A percentile compares a stretch with the other conserved stretches of the same genome.
Evolutionary conservation across 2,888 invertebrate genomes (phyloP).

Genomic region (Reticulitermes lucifugus): DNA sequence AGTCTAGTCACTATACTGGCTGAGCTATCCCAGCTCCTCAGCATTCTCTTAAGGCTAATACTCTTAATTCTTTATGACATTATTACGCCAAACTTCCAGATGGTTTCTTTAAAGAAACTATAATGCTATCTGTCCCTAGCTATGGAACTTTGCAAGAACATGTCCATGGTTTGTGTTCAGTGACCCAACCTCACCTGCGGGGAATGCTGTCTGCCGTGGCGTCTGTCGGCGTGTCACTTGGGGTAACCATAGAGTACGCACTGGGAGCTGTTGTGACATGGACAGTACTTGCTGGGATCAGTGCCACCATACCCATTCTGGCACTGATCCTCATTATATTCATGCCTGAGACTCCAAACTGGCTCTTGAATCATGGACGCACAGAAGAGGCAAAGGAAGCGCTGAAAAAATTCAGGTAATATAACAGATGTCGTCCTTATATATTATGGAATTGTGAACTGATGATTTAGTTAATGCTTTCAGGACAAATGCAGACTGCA

Average conservation of each 20-base stretch:
- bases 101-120: conserved; percentile 18
- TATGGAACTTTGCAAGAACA: conserved; percentile 23
- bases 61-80: not conserved
- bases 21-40: too few species aligned
- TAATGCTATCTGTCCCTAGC: conserved; percentile 18
- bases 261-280: conserved; percentile 71
- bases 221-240: conserved; percentile 79
- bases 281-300: conserved; percentile 74
- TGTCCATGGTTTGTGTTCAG: conserved; percentile 56
- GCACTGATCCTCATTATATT: conserved; percentile 72
- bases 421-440: too few species aligned
- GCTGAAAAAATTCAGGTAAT: conserved; percentile 65
- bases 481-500: too few species aligned
- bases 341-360: conserved; percentile 80
- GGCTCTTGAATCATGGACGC: conserved; percentile 64
- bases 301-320: conserved; percentile 71
- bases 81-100: not conserved
- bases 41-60: too few species aligned
- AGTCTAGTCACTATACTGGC: too few species aligned
- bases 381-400: conserved; percentile 69
- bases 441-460: too few species aligned
- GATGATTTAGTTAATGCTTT: too few species aligned
- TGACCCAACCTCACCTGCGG: conserved; percentile 79
- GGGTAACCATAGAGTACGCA: conserved; percentile 67
- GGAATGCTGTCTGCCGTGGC: conserved; percentile 79